Evolutionary conservation across 2,888 invertebrate species (phyloP), one percentile per base, ranked within the genome.

Genomic region (Bellardia pandia): DNA sequence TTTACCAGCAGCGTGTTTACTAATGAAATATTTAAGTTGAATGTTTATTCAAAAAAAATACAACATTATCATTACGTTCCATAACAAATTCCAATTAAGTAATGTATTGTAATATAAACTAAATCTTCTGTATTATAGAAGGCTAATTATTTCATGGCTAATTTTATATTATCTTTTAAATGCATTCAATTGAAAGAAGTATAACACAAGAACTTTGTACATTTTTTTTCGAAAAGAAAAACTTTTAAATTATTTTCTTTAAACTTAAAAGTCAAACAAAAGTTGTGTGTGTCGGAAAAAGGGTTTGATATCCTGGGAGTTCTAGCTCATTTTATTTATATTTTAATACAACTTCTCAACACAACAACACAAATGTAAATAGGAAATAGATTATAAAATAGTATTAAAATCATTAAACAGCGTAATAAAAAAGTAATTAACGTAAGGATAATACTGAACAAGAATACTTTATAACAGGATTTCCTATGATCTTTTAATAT

Each of bases 141-240:
- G 66, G 66, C 16, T 42, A 66, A 42, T 66, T 66, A 13, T 66
- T 64, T 42, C 16, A 42, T 16, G 16, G 42, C 40, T 40, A 42
- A 66, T 66, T 66, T 66, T 16, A 42, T 42, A 66, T 66, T 66
- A 42, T 42, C 42, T 66, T 66, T 66, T 14, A 66, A 56, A 14
- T 3, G 5, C 23, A 23, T 9, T 23, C 56, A 56, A 8, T 56
- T 23, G 14, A n/a, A n/a, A n/a, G 3, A 5, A 51, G n/a, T n/a
- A n/a, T n/a, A 51, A 51, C 45, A 45, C 8, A 6, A 45, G 37
- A 6, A 37, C 37, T 11, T 45, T 13, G 51, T 51, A 51, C 3
- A n/a, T 14, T 11, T 51, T 14, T 51, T 51, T 14, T 11, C 14
- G n/a, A 5, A 51, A 51, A 51, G 5, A 51, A 51, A 51, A 51